These are phyloP conservation scores for Melipona beecheii DNA, from an alignment of 2,888 invertebrate species.

Conservation along the genomic window DNA sequence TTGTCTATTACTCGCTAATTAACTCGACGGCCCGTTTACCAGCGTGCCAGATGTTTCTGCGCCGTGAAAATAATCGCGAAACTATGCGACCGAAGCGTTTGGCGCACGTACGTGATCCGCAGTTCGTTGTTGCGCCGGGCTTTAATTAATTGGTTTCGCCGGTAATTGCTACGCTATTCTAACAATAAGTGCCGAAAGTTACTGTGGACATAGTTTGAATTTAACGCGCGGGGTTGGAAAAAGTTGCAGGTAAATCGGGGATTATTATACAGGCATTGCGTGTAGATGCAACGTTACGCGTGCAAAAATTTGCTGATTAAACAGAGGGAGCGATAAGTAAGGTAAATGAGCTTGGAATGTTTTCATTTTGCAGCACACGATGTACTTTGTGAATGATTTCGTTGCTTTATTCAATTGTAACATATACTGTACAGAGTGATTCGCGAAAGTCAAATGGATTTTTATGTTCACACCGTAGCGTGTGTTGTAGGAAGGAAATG, in stretches of 20 bases:
- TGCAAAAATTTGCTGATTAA: background rate
- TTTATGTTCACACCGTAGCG: too few species aligned
- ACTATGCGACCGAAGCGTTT: conserved; percentile 8
- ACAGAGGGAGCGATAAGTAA: background rate
- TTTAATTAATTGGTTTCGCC: conserved; percentile 28
- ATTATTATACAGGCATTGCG: background rate
- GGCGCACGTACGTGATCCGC: background rate
- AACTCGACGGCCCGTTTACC: background rate
- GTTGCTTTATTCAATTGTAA: too few species aligned
- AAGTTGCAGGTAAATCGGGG: background rate
- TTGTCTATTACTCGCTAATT: conserved; percentile 15
- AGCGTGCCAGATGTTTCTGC: background rate
- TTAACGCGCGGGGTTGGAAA: background rate
- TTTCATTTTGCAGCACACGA: too few species aligned
- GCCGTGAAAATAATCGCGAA: conserved; percentile 15
- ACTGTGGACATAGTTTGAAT: background rate
- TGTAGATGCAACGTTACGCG: background rate
- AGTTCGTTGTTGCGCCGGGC: conserved; percentile 10
- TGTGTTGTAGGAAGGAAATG: too few species aligned
- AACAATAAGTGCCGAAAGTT: conserved; percentile 14
- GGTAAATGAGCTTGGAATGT: background rate
- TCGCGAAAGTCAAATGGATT: too few species aligned
- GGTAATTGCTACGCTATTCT: background rate
- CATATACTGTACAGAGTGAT: too few species aligned
- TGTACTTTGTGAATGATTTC: too few species aligned